phyloP scores from a whole-genome alignment of 2,797 vertebrate genomes.

The Chloroceryle inda region DNA sequence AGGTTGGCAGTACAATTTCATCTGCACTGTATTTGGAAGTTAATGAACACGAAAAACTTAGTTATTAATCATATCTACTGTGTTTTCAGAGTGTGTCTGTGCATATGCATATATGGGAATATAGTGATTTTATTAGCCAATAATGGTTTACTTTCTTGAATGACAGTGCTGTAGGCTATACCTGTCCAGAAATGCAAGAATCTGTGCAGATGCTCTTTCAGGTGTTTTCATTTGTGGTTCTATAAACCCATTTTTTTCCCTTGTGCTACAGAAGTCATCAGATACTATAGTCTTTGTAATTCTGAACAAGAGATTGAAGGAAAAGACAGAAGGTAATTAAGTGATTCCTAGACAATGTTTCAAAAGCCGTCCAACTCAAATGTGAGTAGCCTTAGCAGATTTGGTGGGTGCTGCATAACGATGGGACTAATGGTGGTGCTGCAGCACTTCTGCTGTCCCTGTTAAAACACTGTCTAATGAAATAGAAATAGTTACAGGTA shows the following conservation, averaged over 20 bases:
- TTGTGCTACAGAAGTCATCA: background rate
- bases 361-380: background rate
- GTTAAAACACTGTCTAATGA: background rate
- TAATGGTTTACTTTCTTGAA: background rate
- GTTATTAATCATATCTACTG: background rate
- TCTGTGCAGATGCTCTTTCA: background rate
- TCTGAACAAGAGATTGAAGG: background rate
- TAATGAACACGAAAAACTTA: background rate
- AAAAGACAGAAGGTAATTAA: background rate
- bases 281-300: background rate
- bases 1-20: background rate
- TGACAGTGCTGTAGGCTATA: background rate
- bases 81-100: background rate
- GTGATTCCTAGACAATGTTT: background rate
- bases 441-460: background rate
- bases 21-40: background rate
- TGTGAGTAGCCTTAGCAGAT: background rate
- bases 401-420: background rate
- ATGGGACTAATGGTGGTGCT: constrained; percentile 53
- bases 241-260: background rate
- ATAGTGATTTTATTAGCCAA: background rate
- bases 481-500: background rate
- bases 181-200: background rate
- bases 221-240: background rate
- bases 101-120: background rate